phyloP scores from a whole-genome alignment of 2,113 vertebrate genomes.

The Dinomys branickii region DNA sequence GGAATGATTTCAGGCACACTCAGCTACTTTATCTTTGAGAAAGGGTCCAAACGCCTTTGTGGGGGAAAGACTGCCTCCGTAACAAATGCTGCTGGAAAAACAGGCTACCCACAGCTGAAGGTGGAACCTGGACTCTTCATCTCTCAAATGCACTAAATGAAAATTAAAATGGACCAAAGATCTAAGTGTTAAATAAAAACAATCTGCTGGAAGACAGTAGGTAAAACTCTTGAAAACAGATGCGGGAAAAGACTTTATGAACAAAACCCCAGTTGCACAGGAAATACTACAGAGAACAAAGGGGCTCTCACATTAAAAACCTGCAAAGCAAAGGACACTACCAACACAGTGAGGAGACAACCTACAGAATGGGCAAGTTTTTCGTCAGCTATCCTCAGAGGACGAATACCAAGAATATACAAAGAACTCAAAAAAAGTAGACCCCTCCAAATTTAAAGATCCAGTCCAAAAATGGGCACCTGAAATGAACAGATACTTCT shows the following conservation, averaged over 20 bases:
- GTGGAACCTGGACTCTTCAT: not conserved
- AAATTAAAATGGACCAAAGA: not conserved
- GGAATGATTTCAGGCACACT: not conserved
- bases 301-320: not conserved
- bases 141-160: not conserved
- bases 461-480: not conserved
- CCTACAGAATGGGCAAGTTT: not conserved
- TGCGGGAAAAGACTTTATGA: not conserved
- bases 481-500: not conserved
- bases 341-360: not conserved
- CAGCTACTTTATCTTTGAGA: not conserved
- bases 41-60: not conserved
- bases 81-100: not conserved
- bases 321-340: not conserved
- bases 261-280: not conserved
- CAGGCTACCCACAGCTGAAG: not conserved
- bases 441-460: not conserved
- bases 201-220: not conserved
- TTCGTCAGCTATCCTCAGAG: not conserved
- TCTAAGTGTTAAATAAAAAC: not conserved
- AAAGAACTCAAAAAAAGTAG: not conserved
- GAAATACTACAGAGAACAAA: not conserved
- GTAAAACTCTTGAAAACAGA: not conserved
- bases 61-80: not conserved
- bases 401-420: not conserved